Conservation (phyloP, 2,797 vertebrate genomes). For the Liparis tanakae region DNA sequence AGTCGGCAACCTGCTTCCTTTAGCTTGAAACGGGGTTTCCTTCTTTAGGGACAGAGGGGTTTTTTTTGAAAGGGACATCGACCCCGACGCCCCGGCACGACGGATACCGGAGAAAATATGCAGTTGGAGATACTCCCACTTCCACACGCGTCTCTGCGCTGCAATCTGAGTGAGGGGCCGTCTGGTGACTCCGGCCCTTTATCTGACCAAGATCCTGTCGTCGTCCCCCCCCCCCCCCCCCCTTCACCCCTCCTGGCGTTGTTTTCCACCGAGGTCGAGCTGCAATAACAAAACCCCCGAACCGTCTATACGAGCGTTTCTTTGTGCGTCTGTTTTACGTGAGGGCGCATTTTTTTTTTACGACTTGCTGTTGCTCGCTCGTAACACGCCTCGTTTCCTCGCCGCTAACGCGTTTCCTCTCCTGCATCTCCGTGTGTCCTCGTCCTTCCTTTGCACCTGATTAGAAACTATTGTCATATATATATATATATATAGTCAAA, state of each 20-base stretch:
- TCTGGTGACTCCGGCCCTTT: constrained; percentile 43
- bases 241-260: constrained; percentile 37
- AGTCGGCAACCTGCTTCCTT: not conserved
- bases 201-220: constrained; percentile 76
- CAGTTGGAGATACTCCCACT: not conserved
- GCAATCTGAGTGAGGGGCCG: constrained; percentile 3
- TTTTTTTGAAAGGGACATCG: constrained; percentile 4
- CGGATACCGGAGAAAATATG: not conserved
- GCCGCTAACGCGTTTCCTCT: constrained; percentile 44
- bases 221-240: no score
- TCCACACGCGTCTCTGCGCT: not conserved
- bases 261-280: constrained; percentile 68
- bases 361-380: constrained; percentile 24
- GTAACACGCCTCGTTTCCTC: constrained; percentile 50
- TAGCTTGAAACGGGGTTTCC: constrained; percentile 5
- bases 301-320: constrained; percentile 12
- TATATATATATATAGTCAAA: no score
- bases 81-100: no score
- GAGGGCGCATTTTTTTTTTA: constrained; percentile 33
- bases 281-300: constrained; percentile 77
- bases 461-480: constrained; percentile 21
- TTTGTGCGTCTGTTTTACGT: constrained; percentile 43
- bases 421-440: constrained; percentile 26
- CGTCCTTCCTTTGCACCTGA: constrained; percentile 43
- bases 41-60: not conserved